Base-by-base conservation (phyloP, 2,888 invertebrate genomes). In the Andrena trimmerana region DNA sequence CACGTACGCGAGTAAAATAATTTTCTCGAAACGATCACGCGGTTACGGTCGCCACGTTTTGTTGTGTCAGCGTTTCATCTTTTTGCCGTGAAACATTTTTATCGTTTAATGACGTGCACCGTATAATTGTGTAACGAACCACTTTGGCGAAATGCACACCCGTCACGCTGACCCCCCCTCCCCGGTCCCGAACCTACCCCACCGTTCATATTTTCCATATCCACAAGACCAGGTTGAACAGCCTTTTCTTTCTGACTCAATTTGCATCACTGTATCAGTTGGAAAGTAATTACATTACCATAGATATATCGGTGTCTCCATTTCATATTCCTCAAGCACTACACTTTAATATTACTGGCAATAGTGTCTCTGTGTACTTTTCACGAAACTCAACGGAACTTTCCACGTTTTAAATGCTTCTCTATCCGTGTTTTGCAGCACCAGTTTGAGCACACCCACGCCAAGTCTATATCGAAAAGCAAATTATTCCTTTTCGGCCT, bases 31-130 rank as follows among this genome's bases (percentile, higher is more conserved):
- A 68, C 31, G 29, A 10, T 68, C 24, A 20, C 24, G n/a, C 63
- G 31, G 33, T 60, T 50, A 20, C 48, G 42, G 31, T 68, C 24
- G 42, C 54, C 10, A 7, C 29, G 50, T 68, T 78, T 68, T 50
- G 54, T 76, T 68, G 76, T 31, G 54, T 68, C 78, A 69, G 76
- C 68, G 54, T 20, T 68, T 63, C 54, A 54, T 63, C 78, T 31
- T 68, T 76, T 62, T 31, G 33, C 62, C 13, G 31, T 16, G 67
- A 16, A 63, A 62, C 78, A 78, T 77, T 76, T 77, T 77, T 33
- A 63, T 57, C 76, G 76, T 59, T 79, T 79, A 79, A 79, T 79
- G 79, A 76, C 77, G 68, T 50, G 62, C 33, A 27, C 20, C 75
- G 57, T 57, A 20, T 63, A 78, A 78, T 48, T 66, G 70, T 3